Conservation (phyloP, 2,113 vertebrate genomes). For the Ibidorhyncha struthersii region DNA sequence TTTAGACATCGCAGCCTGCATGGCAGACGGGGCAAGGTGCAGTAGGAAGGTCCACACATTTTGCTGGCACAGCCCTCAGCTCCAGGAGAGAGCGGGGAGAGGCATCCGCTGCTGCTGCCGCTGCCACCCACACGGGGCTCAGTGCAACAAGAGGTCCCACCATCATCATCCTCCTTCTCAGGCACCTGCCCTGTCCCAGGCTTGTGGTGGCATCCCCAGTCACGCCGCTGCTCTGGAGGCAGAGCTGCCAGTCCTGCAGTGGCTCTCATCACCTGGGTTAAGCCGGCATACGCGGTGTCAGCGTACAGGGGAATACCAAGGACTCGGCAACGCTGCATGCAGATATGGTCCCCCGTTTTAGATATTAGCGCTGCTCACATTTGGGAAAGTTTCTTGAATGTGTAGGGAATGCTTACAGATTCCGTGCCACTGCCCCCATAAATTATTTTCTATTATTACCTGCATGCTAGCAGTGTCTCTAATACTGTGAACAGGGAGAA, state of each 20-base stretch:
- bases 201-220: neutral
- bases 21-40: neutral
- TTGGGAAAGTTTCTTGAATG: neutral
- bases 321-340: neutral
- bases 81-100: neutral
- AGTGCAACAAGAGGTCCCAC: neutral
- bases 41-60: neutral
- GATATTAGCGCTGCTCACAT: neutral
- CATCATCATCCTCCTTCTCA: neutral
- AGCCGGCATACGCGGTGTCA: neutral
- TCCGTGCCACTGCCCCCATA: neutral
- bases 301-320: neutral
- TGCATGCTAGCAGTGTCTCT: neutral
- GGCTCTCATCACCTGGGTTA: neutral
- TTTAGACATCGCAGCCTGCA: neutral
- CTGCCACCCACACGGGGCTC: fast-evolving
- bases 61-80: neutral
- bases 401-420: neutral
- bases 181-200: neutral
- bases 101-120: neutral
- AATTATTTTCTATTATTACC: neutral
- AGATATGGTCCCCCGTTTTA: neutral
- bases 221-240: neutral
- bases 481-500: neutral
- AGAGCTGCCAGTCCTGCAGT: neutral